Evolutionary conservation across 1,140 invertebrate genomes (phyloP).

Genomic region (Lepidurus arcticus): DNA sequence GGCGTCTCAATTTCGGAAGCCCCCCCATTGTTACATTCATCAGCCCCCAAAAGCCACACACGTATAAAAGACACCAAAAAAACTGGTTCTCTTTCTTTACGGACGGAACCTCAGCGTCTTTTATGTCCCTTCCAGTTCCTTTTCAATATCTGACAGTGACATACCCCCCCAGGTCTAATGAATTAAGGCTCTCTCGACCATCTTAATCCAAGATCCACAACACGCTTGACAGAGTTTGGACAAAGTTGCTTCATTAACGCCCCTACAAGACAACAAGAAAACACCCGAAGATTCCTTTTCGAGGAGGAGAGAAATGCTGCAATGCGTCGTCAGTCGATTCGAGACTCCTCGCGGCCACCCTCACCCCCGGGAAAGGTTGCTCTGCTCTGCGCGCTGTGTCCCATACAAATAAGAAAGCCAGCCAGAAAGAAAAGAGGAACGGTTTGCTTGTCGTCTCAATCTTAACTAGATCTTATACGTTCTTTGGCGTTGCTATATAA

Average conservation of each 20-base stretch:
- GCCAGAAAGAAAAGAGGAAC: not conserved
- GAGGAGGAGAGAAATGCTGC: not conserved
- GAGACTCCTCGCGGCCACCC: not conserved
- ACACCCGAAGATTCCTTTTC: no score
- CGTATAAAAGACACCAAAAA: no score
- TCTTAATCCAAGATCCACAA: not conserved
- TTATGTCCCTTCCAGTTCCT: no score
- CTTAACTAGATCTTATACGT: slow-evolving; percentile 19
- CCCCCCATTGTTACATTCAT: no score
- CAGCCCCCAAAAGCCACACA: no score
- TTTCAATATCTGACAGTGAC: not conserved
- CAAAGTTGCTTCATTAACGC: slow-evolving; percentile 7
- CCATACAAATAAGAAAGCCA: not conserved
- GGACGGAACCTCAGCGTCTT: no score
- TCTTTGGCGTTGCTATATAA: slow-evolving; percentile 15
- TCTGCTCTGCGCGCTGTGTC: not conserved
- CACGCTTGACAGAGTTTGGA: not conserved
- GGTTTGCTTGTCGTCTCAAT: slow-evolving; percentile 18
- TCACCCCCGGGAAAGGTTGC: not conserved
- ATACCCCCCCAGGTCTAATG: not conserved
- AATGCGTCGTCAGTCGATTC: slow-evolving; percentile 2
- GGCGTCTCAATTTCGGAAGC: no score
- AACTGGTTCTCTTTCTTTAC: no score
- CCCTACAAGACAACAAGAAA: not conserved
- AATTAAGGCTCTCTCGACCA: not conserved